Conservation (phyloP, 2,113 vertebrate species). For the Crocuta crocuta region DNA sequence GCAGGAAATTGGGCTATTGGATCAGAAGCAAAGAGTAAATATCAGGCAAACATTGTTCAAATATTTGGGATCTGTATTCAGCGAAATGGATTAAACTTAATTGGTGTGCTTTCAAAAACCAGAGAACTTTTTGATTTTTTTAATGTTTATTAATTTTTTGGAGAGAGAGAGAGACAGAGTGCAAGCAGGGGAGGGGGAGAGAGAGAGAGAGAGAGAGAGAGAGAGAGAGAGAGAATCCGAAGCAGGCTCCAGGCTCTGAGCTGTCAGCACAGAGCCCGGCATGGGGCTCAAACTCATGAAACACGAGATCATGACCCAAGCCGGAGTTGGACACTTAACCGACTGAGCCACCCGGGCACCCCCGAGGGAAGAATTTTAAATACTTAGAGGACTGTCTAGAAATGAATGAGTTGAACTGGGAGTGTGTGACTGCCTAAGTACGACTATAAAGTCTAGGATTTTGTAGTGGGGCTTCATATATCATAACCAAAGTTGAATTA, state of each 20-base stretch:
- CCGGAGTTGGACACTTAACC: too few species aligned
- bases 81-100: neutral
- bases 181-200: too few species aligned
- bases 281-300: too few species aligned
- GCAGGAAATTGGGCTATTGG: neutral
- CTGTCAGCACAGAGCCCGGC: too few species aligned
- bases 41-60: neutral
- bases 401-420: neutral
- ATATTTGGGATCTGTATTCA: constrained; percentile 9
- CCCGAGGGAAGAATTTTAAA: neutral
- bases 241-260: too few species aligned
- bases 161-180: too few species aligned
- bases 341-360: too few species aligned
- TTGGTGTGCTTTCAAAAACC: neutral
- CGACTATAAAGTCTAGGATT: neutral
- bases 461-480: neutral
- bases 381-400: neutral
- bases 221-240: too few species aligned
- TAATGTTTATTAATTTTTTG: too few species aligned
- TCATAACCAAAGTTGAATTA: neutral
- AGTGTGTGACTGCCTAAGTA: neutral
- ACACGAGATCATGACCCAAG: too few species aligned
- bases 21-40: constrained; percentile 9
- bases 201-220: too few species aligned
- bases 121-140: neutral